phyloP scores from a whole-genome alignment of 2,888 invertebrate species.

The Stenolophus ochropezus region DNA sequence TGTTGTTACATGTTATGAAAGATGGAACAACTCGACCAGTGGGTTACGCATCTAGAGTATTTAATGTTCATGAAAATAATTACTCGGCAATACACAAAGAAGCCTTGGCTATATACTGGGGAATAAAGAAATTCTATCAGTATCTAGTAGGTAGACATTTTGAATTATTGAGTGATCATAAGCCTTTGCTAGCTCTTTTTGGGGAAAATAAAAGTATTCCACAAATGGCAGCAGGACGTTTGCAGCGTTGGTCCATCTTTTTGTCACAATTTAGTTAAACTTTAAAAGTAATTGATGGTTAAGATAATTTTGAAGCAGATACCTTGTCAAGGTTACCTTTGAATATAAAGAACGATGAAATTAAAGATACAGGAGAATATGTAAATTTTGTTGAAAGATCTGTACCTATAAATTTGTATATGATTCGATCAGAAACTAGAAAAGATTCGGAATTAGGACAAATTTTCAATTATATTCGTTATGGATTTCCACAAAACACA shows the following conservation, averaged over 20 bases:
- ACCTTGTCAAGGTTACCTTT: constrained; percentile 57
- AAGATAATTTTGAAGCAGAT: constrained; percentile 56
- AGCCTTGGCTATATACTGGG: constrained; percentile 67
- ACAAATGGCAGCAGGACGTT: constrained; percentile 66
- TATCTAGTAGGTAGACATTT: constrained; percentile 67
- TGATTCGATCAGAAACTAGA: not conserved
- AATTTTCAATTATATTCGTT: constrained; percentile 15
- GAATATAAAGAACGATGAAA: not conserved
- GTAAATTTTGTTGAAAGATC: not conserved
- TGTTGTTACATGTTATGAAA: not conserved
- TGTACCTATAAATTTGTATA: not conserved
- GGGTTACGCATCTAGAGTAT: not conserved
- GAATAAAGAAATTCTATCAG: constrained; percentile 36
- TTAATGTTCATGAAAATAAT: constrained; percentile 64
- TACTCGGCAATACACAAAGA: constrained; percentile 67
- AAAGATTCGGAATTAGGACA: not conserved
- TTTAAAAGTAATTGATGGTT: constrained; percentile 60
- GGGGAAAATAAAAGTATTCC: constrained; percentile 66
- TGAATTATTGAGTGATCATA: constrained; percentile 66
- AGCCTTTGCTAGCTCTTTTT: constrained; percentile 66
- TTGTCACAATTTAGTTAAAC: constrained; percentile 61
- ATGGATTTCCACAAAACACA: not conserved
- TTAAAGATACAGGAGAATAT: not conserved
- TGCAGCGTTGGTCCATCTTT: constrained; percentile 66
- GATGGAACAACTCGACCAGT: not conserved